Conservation (phyloP, 1,140 invertebrate genomes). For the Anoplophora glabripennis region DNA sequence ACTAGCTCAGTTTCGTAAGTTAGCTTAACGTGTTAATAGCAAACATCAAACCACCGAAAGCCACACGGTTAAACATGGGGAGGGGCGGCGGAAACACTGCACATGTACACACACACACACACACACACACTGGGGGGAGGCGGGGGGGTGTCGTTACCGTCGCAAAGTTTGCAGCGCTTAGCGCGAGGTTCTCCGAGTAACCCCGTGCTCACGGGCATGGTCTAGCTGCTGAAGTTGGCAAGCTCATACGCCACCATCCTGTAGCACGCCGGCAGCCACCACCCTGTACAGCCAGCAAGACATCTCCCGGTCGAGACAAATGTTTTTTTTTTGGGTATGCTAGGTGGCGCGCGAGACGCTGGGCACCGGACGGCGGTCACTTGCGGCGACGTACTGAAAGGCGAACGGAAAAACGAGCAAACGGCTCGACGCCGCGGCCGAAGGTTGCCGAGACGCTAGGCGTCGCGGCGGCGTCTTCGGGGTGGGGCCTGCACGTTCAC, state of each 20-base stretch:
- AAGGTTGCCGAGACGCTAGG: constrained; percentile 20
- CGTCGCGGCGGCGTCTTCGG: constrained; percentile 9
- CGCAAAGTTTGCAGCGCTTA: constrained; percentile 50
- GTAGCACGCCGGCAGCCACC: constrained; percentile 4
- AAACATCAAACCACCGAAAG: background rate
- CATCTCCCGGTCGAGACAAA: background rate
- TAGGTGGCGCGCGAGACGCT: constrained; percentile 4
- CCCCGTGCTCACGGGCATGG: constrained; percentile 50
- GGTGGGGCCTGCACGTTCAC: background rate
- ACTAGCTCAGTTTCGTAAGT: too few species aligned
- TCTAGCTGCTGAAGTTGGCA: constrained; percentile 12
- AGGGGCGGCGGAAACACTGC: background rate
- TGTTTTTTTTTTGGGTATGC: constrained; percentile 4
- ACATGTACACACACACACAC: background rate
- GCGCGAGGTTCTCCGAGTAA: constrained; percentile 46
- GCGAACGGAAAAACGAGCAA: constrained; percentile 12
- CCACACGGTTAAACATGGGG: too few species aligned
- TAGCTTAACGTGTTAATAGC: background rate
- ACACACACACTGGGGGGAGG: too few species aligned
- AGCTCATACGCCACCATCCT: constrained; percentile 25
- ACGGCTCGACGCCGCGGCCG: constrained; percentile 25
- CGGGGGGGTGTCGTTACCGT: constrained; percentile 40
- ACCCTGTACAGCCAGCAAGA: background rate
- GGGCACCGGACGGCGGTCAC: constrained; percentile 12
- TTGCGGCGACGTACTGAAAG: constrained; percentile 25